A percentile compares a stretch with the other conserved stretches of the same genome.
phyloP scores from a whole-genome alignment of 1,140 invertebrate species.

The Leptoteleia sp. region DNA sequence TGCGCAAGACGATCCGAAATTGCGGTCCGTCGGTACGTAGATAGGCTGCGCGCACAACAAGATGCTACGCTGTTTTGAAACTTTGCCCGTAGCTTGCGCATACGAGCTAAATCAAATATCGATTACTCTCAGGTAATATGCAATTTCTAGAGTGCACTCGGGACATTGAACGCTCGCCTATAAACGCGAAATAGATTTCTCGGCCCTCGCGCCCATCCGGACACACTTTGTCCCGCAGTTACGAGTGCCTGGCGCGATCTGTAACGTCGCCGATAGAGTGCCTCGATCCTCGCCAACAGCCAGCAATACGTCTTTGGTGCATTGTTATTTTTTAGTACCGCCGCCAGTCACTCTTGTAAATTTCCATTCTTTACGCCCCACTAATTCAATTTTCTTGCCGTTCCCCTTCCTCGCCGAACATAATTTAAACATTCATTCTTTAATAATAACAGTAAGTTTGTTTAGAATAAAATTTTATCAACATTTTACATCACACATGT shows the following conservation, averaged over 20 bases:
- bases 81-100: constrained; percentile 43
- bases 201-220: constrained; percentile 15
- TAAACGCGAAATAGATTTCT: constrained; percentile 61
- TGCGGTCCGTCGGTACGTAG: constrained; percentile 4
- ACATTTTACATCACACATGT: too few relatives aligned
- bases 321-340: constrained; percentile 52
- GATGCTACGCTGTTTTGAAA: constrained; percentile 58
- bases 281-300: constrained; percentile 27
- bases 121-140: constrained; percentile 66
- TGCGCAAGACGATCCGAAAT: constrained; percentile 5
- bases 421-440: too few relatives aligned
- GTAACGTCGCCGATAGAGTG: constrained; percentile 19
- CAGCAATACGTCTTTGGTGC: constrained; percentile 53
- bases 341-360: constrained; percentile 22
- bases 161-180: constrained; percentile 50
- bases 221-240: constrained; percentile 25
- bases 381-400: too few relatives aligned
- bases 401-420: too few relatives aligned
- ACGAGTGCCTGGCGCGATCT: constrained; percentile 13
- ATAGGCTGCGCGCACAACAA: constrained; percentile 22
- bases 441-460: too few relatives aligned
- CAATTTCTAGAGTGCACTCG: constrained; percentile 65
- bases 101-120: constrained; percentile 68
- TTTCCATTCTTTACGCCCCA: background rate
- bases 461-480: too few relatives aligned